Base-by-base conservation (phyloP, 2,113 vertebrate species). In the Regulus satrapa region DNA sequence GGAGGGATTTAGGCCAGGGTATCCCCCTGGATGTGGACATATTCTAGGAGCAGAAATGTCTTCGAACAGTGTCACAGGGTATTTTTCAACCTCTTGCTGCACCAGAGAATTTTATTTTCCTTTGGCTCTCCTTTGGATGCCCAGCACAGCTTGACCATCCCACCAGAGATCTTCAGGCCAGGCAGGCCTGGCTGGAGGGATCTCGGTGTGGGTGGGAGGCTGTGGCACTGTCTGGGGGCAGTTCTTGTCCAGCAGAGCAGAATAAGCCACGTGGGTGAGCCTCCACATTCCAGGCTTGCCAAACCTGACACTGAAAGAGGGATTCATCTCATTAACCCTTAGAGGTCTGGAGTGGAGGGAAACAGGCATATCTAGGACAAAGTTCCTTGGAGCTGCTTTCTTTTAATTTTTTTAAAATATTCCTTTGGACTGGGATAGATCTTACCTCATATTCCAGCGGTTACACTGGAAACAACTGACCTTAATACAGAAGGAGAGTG, bases 391-490 rank as follows among this genome's bases (percentile, higher is more conserved):
- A 68, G 14, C 10, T 41, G 14, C 45, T 71, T 54, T 58, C 41
- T n/a, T n/a, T n/a, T n/a, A n/a, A n/a, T n/a, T n/a, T n/a, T n/a
- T n/a, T n/a, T n/a, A n/a, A n/a, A 32, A 0, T 3, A 6, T 28
- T 19, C 54, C 64, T 43, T 62, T 23, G 34, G 61, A 14, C 9
- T 63, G 61, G 83, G 51, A 24, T 55, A 32, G 48, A 75, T 72
- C 0, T 0, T 26, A 25, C 18, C 43, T 69, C 62, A 12, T 5
- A 23, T 62, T 72, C 34, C 59, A 62, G 26, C 5, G 18, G 24
- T 61, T 74, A 23, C 43, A 29, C 1, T 9, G 64, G 4, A 11
- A 41, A 46, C 6, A 34, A 19, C 43, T 58, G 64, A 45, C 8
- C 13, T 72, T 61, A 13, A 54, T 5, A 41, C 0, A 1, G 58